These are phyloP conservation scores for Melitaea cinxia DNA, from an alignment of 1,140 invertebrate genomes.

Conservation along the genomic window DNA sequence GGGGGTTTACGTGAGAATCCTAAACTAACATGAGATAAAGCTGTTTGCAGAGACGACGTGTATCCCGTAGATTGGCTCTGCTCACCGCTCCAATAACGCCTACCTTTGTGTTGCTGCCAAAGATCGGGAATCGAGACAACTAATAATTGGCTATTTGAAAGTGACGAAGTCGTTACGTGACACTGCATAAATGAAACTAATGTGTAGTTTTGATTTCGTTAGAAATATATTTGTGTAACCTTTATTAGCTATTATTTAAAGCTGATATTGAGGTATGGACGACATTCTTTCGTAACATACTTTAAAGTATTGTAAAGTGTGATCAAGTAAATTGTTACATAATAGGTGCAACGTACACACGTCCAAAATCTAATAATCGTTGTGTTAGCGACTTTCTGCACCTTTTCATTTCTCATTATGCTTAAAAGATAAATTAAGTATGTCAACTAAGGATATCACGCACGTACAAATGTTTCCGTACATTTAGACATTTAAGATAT, in stretches of 20 bases:
- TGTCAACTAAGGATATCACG: no score
- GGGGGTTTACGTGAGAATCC: conserved; percentile 2
- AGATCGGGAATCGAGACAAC: conserved; percentile 3
- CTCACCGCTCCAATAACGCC: neutral
- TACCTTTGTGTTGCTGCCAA: neutral
- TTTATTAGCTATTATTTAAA: neutral
- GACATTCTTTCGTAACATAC: no score
- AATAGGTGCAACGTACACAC: no score
- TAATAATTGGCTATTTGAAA: neutral
- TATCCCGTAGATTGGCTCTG: conserved; percentile 4
- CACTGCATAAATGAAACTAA: neutral
- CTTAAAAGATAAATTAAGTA: no score
- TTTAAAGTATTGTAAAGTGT: no score
- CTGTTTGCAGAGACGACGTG: conserved; percentile 3
- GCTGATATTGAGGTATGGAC: neutral
- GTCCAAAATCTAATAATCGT: no score
- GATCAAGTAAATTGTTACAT: no score
- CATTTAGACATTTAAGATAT: no score
- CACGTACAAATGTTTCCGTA: no score
- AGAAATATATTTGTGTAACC: neutral
- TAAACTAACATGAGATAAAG: conserved; percentile 5
- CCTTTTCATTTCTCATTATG: no score
- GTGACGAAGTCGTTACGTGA: conserved; percentile 2
- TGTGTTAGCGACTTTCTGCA: no score
- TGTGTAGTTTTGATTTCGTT: no score